Evolutionary conservation across 1,140 invertebrate species (phyloP), one percentile per base, ranked within the genome.

Genomic region (Atta cephalotes): DNA sequence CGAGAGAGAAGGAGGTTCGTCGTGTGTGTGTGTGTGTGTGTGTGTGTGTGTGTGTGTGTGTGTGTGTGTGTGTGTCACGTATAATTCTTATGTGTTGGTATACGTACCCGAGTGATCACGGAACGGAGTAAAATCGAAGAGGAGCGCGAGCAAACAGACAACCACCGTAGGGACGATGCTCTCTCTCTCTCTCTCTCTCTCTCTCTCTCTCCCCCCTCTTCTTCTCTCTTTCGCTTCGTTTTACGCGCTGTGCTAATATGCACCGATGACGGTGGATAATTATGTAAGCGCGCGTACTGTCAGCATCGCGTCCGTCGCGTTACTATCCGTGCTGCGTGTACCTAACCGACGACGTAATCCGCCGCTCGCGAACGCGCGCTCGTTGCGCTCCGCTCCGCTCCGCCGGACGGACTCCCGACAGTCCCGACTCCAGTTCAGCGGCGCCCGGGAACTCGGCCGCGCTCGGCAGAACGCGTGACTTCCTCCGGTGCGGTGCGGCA

Each of bases 221-320:
- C 85, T 51, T 84, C 81, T 79, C 85, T 16, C 77, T 63, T 81
- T n/a, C 74, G 66, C 66, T 78, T 56, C 25, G 45, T 25, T 56
- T 39, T 39, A 39, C 35, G 87, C 91, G 76, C 77, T 62, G 31
- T 62, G 31, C 62, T 87, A 79, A 68, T 91, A 71, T 62, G 81
- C 85, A 87, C 71, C 60, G 63, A 86, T 31, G 51, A 45, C 66
- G 63, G 18, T 4, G 16, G 3, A 25, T 31, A 92, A 93, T 93
- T 93, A 93, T 88, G 58, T 93, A 93, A 93, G 91, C 88, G 39
- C 82, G 81, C 80, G 63, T 51, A 86, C 63, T 25, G 39, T 72
- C 45, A 63, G 81, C 79, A 80, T 87, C 49, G 80, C 78, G 18
- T 65, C 35, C 72, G 31, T n/a, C 56, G 14, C 28, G 25, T 60